A percentile compares a stretch with the other conserved stretches of the same genome.
Conservation (phyloP, 2,113 vertebrate genomes). For the Plectropomus leopardus region DNA sequence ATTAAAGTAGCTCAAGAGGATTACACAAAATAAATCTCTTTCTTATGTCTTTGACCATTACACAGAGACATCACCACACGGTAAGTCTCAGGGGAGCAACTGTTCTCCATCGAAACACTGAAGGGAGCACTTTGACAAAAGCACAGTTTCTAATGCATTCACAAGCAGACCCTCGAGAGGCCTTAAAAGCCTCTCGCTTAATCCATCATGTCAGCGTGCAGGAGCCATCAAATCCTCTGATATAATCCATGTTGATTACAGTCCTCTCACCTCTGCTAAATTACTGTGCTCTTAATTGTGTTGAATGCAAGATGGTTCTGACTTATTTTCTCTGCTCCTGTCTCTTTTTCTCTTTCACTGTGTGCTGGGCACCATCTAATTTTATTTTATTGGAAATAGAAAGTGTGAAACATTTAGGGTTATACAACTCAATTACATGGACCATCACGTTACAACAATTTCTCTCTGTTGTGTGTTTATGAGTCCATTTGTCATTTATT, state of each 20-base stretch:
- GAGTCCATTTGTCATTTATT: constrained; percentile 40
- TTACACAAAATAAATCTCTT: constrained; percentile 72
- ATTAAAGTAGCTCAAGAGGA: constrained; percentile 73
- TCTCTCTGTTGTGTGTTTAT: constrained; percentile 14
- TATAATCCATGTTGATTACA: constrained; percentile 73
- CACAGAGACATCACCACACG: constrained; percentile 47
- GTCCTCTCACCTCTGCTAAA: constrained; percentile 57
- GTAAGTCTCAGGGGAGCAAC: constrained; percentile 65
- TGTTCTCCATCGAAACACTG: constrained; percentile 66
- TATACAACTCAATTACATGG: constrained; percentile 12
- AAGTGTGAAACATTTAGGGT: neutral
- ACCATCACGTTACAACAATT: constrained; percentile 1
- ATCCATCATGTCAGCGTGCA: constrained; percentile 66
- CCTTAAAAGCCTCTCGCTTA: constrained; percentile 64
- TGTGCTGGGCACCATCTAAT: neutral
- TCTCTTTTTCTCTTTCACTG: neutral
- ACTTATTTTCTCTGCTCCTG: constrained; percentile 6
- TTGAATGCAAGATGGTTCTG: neutral
- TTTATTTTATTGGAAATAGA: constrained; percentile 18
- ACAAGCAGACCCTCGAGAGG: constrained; percentile 60
- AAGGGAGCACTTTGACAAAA: constrained; percentile 57
- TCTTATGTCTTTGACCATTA: constrained; percentile 66
- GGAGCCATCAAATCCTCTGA: constrained; percentile 66
- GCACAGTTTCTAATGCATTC: constrained; percentile 64
- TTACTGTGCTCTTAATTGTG: constrained; percentile 42